Conservation (phyloP, 2,113 vertebrate genomes). For the Dasypus novemcinctus region DNA sequence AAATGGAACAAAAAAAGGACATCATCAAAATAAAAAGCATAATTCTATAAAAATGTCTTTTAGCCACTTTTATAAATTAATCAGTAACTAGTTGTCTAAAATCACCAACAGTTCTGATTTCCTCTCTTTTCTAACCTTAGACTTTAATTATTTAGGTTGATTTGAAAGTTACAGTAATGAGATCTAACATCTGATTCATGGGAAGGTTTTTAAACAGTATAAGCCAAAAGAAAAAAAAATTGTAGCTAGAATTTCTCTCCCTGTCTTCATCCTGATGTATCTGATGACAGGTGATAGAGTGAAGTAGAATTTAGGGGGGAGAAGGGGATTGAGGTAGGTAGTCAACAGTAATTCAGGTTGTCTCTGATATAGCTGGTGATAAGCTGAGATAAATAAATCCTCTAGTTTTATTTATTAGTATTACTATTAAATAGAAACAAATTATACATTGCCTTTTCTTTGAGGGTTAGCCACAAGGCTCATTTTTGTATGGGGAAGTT, state of each 20-base stretch:
- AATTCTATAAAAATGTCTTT: not conserved
- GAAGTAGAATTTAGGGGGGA: not conserved
- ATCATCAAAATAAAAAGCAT: not conserved
- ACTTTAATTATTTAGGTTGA: constrained; percentile 17
- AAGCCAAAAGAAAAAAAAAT: not conserved
- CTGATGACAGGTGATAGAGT: not conserved
- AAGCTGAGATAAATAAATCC: not conserved
- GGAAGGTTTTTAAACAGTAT: constrained; percentile 10
- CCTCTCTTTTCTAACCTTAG: constrained; percentile 1
- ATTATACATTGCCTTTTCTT: not conserved
- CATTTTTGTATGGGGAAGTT: not conserved
- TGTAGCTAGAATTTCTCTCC: not conserved
- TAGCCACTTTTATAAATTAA: not conserved
- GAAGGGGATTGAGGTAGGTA: not conserved
- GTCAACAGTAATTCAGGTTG: not conserved
- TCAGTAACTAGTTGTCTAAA: not conserved
- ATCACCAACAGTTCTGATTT: constrained; percentile 8
- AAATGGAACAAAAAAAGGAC: not conserved
- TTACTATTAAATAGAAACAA: not conserved
- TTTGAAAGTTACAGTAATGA: not conserved
- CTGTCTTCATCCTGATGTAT: not conserved
- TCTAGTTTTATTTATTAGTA: not conserved
- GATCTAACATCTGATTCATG: not conserved
- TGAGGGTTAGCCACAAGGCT: not conserved
- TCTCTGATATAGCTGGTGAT: not conserved